Conservation (phyloP, 1,140 invertebrate species). For the Acyrthosiphon pisum region DNA sequence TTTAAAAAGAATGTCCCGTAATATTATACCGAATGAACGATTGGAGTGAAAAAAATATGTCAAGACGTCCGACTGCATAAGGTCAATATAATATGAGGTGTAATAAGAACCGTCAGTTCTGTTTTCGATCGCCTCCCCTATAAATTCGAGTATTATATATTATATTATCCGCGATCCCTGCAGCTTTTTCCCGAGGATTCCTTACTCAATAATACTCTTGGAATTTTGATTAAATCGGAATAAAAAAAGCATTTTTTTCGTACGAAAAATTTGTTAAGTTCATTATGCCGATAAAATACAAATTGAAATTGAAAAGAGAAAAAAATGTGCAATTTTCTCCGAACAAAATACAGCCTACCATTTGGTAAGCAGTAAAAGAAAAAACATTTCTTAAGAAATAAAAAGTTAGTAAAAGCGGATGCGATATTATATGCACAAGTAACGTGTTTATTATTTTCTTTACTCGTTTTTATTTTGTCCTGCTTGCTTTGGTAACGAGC, state of each 20-base stretch:
- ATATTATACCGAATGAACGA: background rate
- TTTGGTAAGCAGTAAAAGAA: background rate
- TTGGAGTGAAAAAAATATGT: background rate
- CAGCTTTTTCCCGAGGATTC: background rate
- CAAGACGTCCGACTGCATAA: conserved; percentile 24
- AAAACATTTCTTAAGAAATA: background rate
- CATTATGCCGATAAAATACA: background rate
- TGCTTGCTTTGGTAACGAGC: background rate
- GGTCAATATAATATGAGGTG: conserved; percentile 19
- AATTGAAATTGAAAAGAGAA: background rate
- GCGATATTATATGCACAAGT: background rate
- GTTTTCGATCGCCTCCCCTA: background rate
- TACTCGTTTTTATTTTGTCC: background rate
- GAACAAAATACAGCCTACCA: background rate
- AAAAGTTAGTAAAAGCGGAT: background rate
- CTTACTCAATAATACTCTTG: background rate
- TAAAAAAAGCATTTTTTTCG: background rate
- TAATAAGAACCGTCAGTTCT: conserved; percentile 40
- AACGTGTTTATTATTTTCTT: conserved; percentile 21
- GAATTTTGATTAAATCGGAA: conserved; percentile 14
- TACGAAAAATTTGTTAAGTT: background rate
- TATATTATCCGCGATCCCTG: background rate
- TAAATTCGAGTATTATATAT: background rate
- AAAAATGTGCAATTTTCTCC: background rate
- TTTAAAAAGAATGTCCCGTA: background rate